Base-by-base conservation (phyloP, 2,888 invertebrate genomes). In the Sinopyrophorus schimmeli region DNA sequence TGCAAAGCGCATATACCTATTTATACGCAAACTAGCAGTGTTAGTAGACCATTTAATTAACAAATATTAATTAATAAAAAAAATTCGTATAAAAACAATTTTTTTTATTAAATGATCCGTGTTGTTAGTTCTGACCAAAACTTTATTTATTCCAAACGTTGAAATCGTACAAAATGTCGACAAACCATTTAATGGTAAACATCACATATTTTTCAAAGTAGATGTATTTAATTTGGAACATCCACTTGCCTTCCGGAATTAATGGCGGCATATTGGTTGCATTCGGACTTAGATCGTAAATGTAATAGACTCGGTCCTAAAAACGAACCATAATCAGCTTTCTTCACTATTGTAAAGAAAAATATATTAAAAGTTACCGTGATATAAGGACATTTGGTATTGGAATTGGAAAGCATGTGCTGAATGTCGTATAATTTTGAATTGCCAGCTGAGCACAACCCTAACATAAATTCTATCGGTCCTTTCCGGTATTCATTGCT, bases 401-500 rank as follows among this genome's bases (percentile, higher is more conserved):
- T 31, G 1, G 31, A 31, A 9, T 18, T 9, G 3, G 7, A 1
- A 1, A 31, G 31, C 6, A 31, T 10, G 18, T 31, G 16, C 9
- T 16, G n/a, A 16, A 31, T 31, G 18, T 31, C 31, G n/a, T 17
- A 31, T 9, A 17, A 10, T 9, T 31, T 11, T 3, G 11, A 3
- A 7, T 4, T 3, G 1, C 16, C n/a, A 9, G 10, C 31, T 2
- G 31, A 9, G 11, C 31, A 31, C 18, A 31, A 9, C 9, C 31
- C 31, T 7, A 31, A 2, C 31, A 31, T 31, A 9, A 31, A 31
- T 31, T 31, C 31, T 10, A 31, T 18, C 5, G 27, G 27, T 5
- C 27, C 27, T 28, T 12, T 12, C 7, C 27, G 27, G n/a, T 28
- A 28, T 28, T 28, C 27, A 28, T 28, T 28, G n/a, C 31, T 17